These are phyloP conservation scores for Elgonia sp. DNA, from an alignment of 2,888 invertebrate species.

Conservation along the genomic window DNA sequence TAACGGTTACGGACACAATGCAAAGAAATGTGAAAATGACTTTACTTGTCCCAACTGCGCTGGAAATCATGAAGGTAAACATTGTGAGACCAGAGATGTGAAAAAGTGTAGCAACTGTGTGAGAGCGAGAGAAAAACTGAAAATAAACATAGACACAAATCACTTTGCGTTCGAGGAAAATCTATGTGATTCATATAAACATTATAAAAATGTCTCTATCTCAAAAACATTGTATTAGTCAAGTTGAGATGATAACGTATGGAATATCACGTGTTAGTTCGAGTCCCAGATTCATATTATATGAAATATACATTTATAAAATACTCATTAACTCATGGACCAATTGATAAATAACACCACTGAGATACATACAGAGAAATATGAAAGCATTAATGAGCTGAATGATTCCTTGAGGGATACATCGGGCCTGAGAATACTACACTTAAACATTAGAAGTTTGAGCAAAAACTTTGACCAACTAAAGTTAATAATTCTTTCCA, in stretches of 20 bases:
- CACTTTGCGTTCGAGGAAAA: not conserved
- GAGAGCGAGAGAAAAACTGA: not conserved
- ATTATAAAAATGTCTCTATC: too few species aligned
- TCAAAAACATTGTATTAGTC: too few species aligned
- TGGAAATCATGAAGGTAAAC: not conserved
- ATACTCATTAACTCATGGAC: too few species aligned
- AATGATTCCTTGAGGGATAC: too few species aligned
- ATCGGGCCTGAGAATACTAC: not conserved
- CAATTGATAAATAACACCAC: too few species aligned
- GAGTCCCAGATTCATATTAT: too few species aligned
- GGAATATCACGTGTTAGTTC: too few species aligned
- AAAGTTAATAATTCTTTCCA: conserved; percentile 5
- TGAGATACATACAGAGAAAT: too few species aligned
- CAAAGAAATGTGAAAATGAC: not conserved
- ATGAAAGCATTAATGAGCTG: too few species aligned
- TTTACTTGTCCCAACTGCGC: not conserved
- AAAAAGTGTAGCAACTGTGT: not conserved
- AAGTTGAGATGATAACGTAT: too few species aligned
- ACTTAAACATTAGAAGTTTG: conserved; percentile 41
- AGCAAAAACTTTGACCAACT: conserved; percentile 26
- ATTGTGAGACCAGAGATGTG: not conserved
- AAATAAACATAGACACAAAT: not conserved
- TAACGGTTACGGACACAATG: too few species aligned
- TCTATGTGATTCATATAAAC: not conserved
- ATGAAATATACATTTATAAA: too few species aligned